These are phyloP conservation scores for Rhodinocichla rosea DNA, from an alignment of 2,113 vertebrate genomes.

Conservation along the genomic window DNA sequence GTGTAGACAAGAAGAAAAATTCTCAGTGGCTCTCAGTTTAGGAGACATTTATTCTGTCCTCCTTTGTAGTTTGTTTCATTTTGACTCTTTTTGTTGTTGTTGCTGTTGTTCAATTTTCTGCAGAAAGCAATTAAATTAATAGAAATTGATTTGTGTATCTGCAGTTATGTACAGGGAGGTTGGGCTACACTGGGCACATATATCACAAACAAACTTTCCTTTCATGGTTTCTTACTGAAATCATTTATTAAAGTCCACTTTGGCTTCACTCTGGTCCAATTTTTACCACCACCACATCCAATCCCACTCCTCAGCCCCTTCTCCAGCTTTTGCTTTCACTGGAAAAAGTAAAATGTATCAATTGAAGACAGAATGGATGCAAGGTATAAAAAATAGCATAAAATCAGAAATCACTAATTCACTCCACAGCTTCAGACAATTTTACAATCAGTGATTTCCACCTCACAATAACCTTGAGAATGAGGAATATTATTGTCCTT, in stretches of 20 bases:
- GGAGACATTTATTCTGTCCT: not conserved
- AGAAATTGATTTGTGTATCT: conserved; percentile 33
- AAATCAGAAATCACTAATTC: not conserved
- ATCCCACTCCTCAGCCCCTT: not conserved
- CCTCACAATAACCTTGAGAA: not conserved
- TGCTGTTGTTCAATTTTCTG: conserved; percentile 33
- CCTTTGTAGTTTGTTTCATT: not conserved
- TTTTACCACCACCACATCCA: not conserved
- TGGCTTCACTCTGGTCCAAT: not conserved
- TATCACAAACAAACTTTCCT: not conserved
- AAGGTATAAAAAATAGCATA: not conserved
- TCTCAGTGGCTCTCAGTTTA: not conserved
- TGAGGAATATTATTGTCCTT: not conserved
- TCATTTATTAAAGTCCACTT: not conserved
- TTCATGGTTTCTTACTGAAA: not conserved
- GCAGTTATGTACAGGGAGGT: not conserved
- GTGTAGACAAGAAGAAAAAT: conserved; percentile 20
- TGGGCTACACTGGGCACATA: not conserved
- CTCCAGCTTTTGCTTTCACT: not conserved
- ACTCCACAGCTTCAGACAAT: not conserved
- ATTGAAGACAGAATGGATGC: not conserved
- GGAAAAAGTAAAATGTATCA: not conserved
- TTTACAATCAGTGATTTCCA: not conserved
- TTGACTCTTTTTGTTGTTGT: not conserved
- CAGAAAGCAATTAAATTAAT: conserved; percentile 28